These are phyloP conservation scores for Furcifer pardalis DNA, from an alignment of 2,797 vertebrate species.

Conservation along the genomic window DNA sequence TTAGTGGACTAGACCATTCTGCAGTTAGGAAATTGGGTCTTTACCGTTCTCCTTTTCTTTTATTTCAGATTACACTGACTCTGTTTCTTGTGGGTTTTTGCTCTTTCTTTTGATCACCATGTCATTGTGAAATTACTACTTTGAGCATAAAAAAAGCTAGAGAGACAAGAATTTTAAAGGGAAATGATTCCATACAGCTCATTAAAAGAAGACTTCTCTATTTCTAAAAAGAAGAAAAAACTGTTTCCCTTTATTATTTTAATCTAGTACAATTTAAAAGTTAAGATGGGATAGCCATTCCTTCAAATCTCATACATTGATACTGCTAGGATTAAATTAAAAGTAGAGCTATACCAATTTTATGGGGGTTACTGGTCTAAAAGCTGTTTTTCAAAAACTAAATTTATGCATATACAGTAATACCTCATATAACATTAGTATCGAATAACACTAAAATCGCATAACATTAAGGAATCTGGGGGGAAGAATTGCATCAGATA, in stretches of 20 bases:
- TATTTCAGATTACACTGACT: background rate
- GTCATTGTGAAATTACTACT: background rate
- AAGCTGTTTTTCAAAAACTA: background rate
- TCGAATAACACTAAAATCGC: no score
- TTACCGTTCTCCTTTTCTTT: background rate
- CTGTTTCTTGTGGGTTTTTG: background rate
- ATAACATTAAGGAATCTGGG: no score
- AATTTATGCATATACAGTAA: background rate
- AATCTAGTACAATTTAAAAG: conserved; percentile 1
- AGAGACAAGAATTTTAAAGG: background rate
- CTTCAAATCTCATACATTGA: background rate
- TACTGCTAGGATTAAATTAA: background rate
- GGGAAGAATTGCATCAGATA: no score
- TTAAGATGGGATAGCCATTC: background rate
- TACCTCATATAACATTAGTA: no score
- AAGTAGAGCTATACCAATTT: background rate
- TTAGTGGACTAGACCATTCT: conserved; percentile 16
- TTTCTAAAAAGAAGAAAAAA: background rate
- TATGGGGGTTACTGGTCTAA: background rate
- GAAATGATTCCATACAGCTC: background rate
- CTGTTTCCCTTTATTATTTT: background rate
- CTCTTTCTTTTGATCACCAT: background rate
- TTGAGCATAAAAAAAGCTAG: background rate
- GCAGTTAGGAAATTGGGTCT: conserved; percentile 23
- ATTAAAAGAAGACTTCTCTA: background rate